Conservation (phyloP, 2,888 invertebrate genomes). For the Patella depressa region DNA sequence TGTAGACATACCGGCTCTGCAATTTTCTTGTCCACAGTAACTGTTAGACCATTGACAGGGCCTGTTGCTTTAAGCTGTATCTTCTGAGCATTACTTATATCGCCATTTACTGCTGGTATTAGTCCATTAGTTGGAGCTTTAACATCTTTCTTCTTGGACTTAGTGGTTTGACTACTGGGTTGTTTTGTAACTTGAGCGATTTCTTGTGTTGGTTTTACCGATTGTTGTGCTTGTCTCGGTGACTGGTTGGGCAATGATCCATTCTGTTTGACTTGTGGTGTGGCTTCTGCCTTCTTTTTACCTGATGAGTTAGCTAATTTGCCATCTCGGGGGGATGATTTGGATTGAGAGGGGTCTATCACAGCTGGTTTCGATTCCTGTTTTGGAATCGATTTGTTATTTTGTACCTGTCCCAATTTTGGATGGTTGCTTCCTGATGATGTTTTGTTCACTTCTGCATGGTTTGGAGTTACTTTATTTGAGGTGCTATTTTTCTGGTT, state of each 20-base stretch:
- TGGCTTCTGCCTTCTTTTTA: not conserved
- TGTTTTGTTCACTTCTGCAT: conserved; percentile 31
- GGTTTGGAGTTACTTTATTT: conserved; percentile 28
- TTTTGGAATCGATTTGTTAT: not conserved
- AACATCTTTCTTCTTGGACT: too few species aligned
- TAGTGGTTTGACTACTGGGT: too few species aligned
- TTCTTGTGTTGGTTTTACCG: not conserved
- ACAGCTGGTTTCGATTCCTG: not conserved
- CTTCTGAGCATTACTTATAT: too few species aligned
- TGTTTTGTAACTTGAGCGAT: not conserved
- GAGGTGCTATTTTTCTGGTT: not conserved
- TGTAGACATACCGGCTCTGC: too few species aligned
- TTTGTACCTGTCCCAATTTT: not conserved
- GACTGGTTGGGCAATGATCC: not conserved
- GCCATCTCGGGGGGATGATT: not conserved
- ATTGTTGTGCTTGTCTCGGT: not conserved
- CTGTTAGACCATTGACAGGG: too few species aligned
- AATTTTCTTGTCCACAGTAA: too few species aligned
- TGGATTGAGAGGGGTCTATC: not conserved
- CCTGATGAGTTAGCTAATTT: not conserved
- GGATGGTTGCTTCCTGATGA: conserved; percentile 16
- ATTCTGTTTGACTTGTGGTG: not conserved
- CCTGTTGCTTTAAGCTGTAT: too few species aligned
- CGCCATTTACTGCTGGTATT: too few species aligned
- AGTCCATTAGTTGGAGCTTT: too few species aligned